Base-by-base conservation (phyloP, 2,888 invertebrate species). In the Orthosia gracilis region DNA sequence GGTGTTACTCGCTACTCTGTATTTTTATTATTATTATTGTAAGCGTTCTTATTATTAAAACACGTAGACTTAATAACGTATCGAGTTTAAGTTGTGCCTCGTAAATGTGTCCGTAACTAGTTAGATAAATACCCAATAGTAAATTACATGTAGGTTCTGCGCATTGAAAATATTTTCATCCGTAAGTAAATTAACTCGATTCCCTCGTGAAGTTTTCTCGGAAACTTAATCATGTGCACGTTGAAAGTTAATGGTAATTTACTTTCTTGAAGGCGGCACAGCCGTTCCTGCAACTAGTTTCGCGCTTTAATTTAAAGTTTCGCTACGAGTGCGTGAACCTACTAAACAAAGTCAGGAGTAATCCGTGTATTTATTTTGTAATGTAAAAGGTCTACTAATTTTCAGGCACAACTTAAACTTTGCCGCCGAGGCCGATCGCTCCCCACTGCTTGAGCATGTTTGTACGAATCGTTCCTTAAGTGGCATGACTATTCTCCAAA, bases 361-460 rank as follows among this genome's bases (percentile, higher is more conserved):
- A 82, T 79, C 69, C 82, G 72, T 78, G 73, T 85, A 78, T 87
- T 82, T 86, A 76, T 85, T 76, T 79, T 78, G 80, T 62, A 76
- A 68, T 79, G 68, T 78, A 65, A 65, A 80, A 86, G 73, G 80
- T 74, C 73, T 76, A 85, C 83, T 87, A 87, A 84, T 81, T 85
- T 72, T 80, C 75, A 82, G 95, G 94, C 94, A 94, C 94, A 95
- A 95, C 92, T 95, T 94, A 94, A 94, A 94, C 92, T 83, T 86
- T 80, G 90, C 88, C 87, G 90, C 90, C 82, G 91, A 89, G 95
- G 92, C 95, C 96, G 95, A 94, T 96, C 96, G 96, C 95, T 96
- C 94, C 86, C 88, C 90, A 91, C 91, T 84, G 96, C 96, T 96
- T 95, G 87, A 92, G 96, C 96, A 96, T 96, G 96, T 94, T 93